Evolutionary conservation across 2,113 vertebrate species (phyloP), one percentile per base, ranked within the genome.

Genomic region (Ciconia stormi): DNA sequence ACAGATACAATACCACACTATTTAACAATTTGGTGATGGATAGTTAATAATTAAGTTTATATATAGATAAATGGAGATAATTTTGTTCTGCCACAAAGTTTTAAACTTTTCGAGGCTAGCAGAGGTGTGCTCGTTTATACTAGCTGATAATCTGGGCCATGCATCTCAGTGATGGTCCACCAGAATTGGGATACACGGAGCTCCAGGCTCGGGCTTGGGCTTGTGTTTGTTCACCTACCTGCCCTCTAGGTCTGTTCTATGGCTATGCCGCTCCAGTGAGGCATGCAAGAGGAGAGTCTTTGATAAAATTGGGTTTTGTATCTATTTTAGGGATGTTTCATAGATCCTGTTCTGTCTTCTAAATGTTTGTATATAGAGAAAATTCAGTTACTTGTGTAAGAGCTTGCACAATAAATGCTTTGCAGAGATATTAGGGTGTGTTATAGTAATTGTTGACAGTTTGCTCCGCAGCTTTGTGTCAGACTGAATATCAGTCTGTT

Each of bases 101-200:
- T 65, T 36, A 13, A 77, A 42, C 55, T 66, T 63, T 20, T 61
- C 0, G 1, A 50, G 49, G 58, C 27, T 49, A 36, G 36, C 30
- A 56, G 78, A 49, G 53, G 3, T 58, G 30, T 53, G 49, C 58
- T 65, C 32, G 0, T 36, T 53, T 50, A 1, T 10, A 29, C 16
- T 18, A 32, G 36, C 22, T 73, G 53, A 15, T 30, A 34, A 22
- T 38, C 36, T 49, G 56, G 10, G 36, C 42, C 25, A 1, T 10
- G 46, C n/a, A 32, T 70, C 58, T 65, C 27, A 6, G 44, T 11
- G 76, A 3, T 50, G 55, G 38, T 34, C 76, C 76, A 38, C 8
- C 42, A 87, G 70, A 46, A 26, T 3, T 55, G 1, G 2, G 10
- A 4, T 44, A 20, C 12, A 2, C 1, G 0, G 62, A 38, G 32